Evolutionary conservation across 2,113 vertebrate genomes (phyloP).

Genomic region (Monopterus albus): DNA sequence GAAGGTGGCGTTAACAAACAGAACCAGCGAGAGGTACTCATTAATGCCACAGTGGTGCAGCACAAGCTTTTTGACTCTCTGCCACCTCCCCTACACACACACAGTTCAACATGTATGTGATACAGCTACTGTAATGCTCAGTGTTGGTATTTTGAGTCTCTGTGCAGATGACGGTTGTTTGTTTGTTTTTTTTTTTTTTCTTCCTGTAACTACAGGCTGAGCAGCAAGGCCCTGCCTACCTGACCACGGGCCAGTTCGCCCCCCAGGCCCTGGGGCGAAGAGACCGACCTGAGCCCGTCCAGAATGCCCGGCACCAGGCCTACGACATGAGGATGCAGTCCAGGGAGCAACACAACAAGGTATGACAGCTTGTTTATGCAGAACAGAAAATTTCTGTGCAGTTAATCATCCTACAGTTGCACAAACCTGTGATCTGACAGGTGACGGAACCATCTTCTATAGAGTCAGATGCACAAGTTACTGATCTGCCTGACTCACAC

Average conservation of each 20-base stretch:
- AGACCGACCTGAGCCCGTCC: conserved; percentile 86
- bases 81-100: background rate
- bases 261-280: conserved; percentile 91
- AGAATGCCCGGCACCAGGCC: conserved; percentile 90
- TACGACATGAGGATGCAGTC: conserved; percentile 96
- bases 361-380: background rate
- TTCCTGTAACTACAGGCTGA: conserved; percentile 24
- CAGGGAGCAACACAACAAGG: conserved; percentile 81
- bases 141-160: no score
- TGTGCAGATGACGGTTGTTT: no score
- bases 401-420: no score
- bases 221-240: conserved; percentile 83
- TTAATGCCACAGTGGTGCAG: conserved; percentile 44
- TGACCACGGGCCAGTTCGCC: conserved; percentile 91
- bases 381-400: no score
- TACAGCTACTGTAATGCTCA: no score
- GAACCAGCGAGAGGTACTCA: conserved; percentile 22
- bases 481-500: no score
- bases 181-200: background rate
- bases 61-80: conserved; percentile 46
- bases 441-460: no score
- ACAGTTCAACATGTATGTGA: conserved; percentile 13
- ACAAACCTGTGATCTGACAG: no score
- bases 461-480: no score
- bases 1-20: conserved; percentile 14